Evolutionary conservation across 1,140 invertebrate genomes (phyloP).

Genomic region (Eubasilissa regina): DNA sequence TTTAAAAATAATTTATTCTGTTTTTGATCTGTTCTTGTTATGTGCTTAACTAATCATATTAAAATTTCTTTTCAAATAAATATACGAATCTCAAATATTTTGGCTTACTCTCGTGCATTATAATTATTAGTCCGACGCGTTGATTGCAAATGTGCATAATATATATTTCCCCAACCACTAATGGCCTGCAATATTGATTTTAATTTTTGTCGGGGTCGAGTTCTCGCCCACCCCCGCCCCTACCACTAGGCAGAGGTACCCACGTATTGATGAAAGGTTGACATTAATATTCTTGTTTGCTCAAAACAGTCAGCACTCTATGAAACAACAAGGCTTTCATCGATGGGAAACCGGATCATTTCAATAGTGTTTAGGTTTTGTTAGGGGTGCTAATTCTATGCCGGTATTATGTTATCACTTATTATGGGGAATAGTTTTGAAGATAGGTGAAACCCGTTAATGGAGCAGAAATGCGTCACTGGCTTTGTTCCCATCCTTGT

Average conservation of each 20-base stretch:
- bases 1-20: too few species aligned
- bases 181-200: constrained; percentile 24
- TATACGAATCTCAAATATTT: too few species aligned
- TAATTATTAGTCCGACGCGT: not conserved
- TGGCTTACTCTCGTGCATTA: not conserved
- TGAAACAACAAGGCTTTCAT: not conserved
- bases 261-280: constrained; percentile 1
- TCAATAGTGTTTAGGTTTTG: not conserved
- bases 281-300: constrained; percentile 29
- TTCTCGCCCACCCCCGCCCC: not conserved
- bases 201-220: constrained; percentile 13
- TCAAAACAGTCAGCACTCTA: not conserved
- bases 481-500: too few species aligned
- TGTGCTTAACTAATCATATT: too few species aligned
- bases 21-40: too few species aligned
- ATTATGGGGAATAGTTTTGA: too few species aligned
- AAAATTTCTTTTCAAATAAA: too few species aligned
- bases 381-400: too few species aligned
- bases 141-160: constrained; percentile 5
- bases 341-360: not conserved
- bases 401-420: too few species aligned
- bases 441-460: too few species aligned
- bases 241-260: not conserved
- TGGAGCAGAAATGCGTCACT: too few species aligned
- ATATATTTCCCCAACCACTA: not conserved